Conservation (phyloP, 2,113 vertebrate genomes). For the Ariopsis seemanni region DNA sequence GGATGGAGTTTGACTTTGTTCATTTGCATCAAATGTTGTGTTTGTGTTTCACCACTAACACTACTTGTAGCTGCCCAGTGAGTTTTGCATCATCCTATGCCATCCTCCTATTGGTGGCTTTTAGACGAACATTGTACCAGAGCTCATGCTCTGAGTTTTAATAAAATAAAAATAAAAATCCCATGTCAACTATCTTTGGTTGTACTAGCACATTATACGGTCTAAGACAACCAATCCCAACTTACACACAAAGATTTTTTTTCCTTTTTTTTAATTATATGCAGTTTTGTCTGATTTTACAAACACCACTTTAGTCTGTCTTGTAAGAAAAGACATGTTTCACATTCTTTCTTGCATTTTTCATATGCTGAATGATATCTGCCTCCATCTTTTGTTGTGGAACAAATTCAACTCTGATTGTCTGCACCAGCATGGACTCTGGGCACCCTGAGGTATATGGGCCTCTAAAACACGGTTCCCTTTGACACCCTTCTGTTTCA, state of each 20-base stretch:
- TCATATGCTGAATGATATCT: constrained; percentile 16
- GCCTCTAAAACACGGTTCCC: constrained; percentile 43
- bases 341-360: constrained; percentile 1
- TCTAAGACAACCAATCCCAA: not conserved
- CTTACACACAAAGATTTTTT: not conserved
- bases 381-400: constrained; percentile 21
- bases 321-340: not conserved
- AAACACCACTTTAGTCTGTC: not conserved
- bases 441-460: constrained; percentile 46
- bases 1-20: too few species aligned
- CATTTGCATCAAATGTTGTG: not conserved
- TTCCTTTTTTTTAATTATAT: not conserved
- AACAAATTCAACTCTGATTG: constrained; percentile 37
- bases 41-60: not conserved
- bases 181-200: not conserved
- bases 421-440: constrained; percentile 46
- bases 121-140: not conserved
- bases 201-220: not conserved
- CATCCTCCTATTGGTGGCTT: not conserved
- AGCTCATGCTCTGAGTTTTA: not conserved
- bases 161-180: not conserved
- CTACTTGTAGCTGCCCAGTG: not conserved
- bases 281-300: not conserved
- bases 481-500: constrained; percentile 52
- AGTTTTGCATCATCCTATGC: not conserved